These are phyloP conservation scores for Melanargia galathea DNA, from an alignment of 2,888 invertebrate species.

Conservation along the genomic window DNA sequence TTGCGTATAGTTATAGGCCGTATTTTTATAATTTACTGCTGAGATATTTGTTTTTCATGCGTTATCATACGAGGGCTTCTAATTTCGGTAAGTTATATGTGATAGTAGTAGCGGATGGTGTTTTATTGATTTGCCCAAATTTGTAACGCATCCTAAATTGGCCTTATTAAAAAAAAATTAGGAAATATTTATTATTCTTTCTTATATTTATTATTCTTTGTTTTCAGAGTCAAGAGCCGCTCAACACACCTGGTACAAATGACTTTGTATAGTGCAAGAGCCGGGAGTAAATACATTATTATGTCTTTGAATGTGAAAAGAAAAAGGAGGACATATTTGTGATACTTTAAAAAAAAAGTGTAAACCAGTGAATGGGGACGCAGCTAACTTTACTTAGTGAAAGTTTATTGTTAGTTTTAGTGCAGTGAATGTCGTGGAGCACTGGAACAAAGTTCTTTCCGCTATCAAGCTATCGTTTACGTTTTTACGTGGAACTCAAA, in stretches of 20 bases:
- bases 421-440: conserved; percentile 64
- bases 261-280: conserved; percentile 87
- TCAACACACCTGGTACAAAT: conserved; percentile 90
- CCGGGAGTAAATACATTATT: conserved; percentile 76
- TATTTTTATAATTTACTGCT: conserved; percentile 61
- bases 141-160: neutral
- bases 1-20: conserved; percentile 46
- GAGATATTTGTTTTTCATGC: conserved; percentile 75
- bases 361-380: conserved; percentile 73
- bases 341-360: conserved; percentile 67
- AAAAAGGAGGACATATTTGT: conserved; percentile 79
- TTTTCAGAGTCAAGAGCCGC: conserved; percentile 91
- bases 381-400: conserved; percentile 66
- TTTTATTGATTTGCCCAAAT: neutral
- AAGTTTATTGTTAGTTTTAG: conserved; percentile 61
- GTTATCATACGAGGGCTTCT: conserved; percentile 72
- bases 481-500: conserved; percentile 67
- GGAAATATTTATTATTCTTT: neutral
- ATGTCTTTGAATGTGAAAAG: conserved; percentile 78
- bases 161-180: neutral
- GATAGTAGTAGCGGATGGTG: conserved; percentile 9
- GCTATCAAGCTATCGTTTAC: conserved; percentile 55
- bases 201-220: conserved; percentile 55
- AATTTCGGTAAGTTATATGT: conserved; percentile 65
- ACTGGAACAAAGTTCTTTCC: conserved; percentile 65